Conservation (phyloP, 2,888 invertebrate genomes). For the Epistrophella euchroma region DNA sequence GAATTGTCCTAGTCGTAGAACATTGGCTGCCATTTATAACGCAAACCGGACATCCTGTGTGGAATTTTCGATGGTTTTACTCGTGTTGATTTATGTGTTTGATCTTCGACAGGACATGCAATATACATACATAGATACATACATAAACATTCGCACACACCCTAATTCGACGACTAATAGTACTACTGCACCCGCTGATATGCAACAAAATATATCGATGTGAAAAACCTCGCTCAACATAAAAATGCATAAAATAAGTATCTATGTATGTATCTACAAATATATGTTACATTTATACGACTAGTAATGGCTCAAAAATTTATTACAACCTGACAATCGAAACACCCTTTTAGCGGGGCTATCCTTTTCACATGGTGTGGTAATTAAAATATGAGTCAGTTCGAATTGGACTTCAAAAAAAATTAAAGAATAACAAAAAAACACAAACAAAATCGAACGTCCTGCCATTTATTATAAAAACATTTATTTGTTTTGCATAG, state of each 20-base stretch:
- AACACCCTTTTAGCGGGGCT: constrained; percentile 4
- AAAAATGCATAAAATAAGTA: constrained; percentile 73
- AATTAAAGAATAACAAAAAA: constrained; percentile 27
- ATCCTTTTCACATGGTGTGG: constrained; percentile 30
- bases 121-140: constrained; percentile 29
- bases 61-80: constrained; percentile 77
- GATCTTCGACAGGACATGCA: constrained; percentile 79
- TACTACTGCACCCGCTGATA: constrained; percentile 53
- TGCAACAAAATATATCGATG: constrained; percentile 47
- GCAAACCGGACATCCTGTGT: constrained; percentile 75
- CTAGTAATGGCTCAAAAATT: constrained; percentile 67
- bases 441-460: constrained; percentile 23
- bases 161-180: background rate
- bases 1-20: constrained; percentile 63
- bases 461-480: constrained; percentile 64
- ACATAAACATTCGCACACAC: constrained; percentile 1
- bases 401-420: constrained; percentile 44
- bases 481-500: constrained; percentile 59
- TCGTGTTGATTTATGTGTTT: constrained; percentile 82
- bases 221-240: constrained; percentile 34
- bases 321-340: constrained; percentile 63
- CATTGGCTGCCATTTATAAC: constrained; percentile 73
- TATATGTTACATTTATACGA: background rate
- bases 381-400: constrained; percentile 74
- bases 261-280: background rate